Evolutionary conservation across 2,888 invertebrate species (phyloP).

Genomic region (Deilephila porcellus): DNA sequence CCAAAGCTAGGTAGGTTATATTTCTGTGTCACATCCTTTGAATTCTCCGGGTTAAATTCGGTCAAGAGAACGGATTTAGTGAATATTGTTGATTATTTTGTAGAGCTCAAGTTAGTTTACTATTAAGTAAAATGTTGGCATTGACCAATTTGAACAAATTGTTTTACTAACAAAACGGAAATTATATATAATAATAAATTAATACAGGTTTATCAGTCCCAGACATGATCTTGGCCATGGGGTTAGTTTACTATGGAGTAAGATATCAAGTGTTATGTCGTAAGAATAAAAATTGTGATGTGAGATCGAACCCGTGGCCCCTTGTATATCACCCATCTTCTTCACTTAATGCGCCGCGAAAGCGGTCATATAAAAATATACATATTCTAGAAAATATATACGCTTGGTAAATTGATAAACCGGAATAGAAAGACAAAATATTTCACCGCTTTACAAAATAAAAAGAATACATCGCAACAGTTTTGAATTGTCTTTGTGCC

Average conservation of each 20-base stretch:
- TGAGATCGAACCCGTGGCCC: no score
- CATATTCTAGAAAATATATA: not conserved
- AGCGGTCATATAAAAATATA: not conserved
- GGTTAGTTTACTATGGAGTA: no score
- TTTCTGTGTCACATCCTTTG: constrained; percentile 25
- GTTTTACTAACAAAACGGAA: no score
- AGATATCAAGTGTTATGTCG: no score
- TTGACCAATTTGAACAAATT: no score
- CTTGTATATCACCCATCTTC: no score
- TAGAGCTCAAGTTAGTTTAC: not conserved
- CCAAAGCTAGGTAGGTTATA: not conserved
- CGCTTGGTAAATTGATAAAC: not conserved
- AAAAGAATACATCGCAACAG: not conserved
- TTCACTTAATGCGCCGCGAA: not conserved
- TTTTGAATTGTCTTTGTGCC: constrained; percentile 23
- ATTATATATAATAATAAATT: no score
- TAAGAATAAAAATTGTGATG: no score
- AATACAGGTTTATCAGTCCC: no score
- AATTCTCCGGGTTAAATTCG: constrained; percentile 22
- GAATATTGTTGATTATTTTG: constrained; percentile 9
- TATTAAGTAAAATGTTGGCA: not conserved
- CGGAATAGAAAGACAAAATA: not conserved
- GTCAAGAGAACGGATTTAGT: constrained; percentile 16
- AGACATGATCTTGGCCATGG: no score
- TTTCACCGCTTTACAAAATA: not conserved